Percentiles rank a stretch among this genome's conserved stretches.
Conservation (phyloP, 1,140 invertebrate species). For the Cyrtorhinus lividipennis region DNA sequence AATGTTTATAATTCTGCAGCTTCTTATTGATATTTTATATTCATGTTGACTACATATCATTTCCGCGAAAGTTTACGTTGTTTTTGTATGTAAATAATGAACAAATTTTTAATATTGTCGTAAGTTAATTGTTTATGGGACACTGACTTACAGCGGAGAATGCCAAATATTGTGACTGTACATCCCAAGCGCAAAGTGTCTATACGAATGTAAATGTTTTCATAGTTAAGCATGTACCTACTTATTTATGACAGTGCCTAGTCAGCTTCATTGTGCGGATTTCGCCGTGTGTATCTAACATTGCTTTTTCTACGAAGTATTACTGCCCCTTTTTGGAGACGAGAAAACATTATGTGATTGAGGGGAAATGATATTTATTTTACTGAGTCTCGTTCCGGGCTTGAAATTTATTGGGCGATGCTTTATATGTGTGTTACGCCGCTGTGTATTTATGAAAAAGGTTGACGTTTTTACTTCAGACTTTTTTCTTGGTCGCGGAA, state of each 20-base stretch:
- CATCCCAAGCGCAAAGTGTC: neutral
- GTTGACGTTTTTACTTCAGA: neutral
- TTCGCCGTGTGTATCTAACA: neutral
- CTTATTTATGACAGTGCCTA: conserved; percentile 19
- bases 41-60: neutral
- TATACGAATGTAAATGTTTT: conserved; percentile 2
- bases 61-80: neutral
- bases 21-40: conserved; percentile 10
- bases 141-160: conserved; percentile 14
- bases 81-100: neutral
- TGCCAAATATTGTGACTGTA: conserved; percentile 13
- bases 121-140: neutral
- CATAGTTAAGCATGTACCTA: neutral
- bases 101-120: neutral
- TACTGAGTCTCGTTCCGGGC: neutral
- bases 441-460: neutral
- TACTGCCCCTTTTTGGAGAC: too few species aligned
- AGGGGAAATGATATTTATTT: neutral
- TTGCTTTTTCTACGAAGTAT: neutral
- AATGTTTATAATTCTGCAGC: conserved; percentile 18
- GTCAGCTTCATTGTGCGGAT: conserved; percentile 14
- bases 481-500: neutral
- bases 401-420: neutral
- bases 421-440: neutral
- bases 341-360: too few species aligned